Evolutionary conservation across 2,888 invertebrate species (phyloP), one percentile per base, ranked within the genome.

Genomic region (Cistogaster globosa): DNA sequence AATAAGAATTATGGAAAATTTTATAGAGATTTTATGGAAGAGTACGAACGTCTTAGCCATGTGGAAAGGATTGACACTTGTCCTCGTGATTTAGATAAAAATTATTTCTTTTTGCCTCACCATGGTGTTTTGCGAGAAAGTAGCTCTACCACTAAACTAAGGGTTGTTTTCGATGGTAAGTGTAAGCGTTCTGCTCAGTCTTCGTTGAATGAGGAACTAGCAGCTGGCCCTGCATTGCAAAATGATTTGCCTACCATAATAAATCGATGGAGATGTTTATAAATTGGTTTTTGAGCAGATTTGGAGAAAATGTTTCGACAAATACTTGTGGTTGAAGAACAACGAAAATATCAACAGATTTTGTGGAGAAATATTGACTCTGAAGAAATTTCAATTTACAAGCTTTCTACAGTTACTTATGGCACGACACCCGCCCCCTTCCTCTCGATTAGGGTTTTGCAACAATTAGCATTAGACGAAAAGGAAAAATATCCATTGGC

Each of bases 261-360:
- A 38, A 74, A 48, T 42, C 62, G 42, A n/a, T n/a, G n/a, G n/a
- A n/a, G n/a, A n/a, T n/a, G n/a, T n/a, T n/a, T n/a, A n/a, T n/a
- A n/a, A n/a, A 68, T 87, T 55, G 83, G 65, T 2, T 86, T 87
- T 63, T 18, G 78, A 8, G 63, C 84, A 48, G 86, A 87, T 68
- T 42, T 87, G 6, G 80, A 81, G 16, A 84, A 86, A 58, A 87
- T 87, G 82, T 87, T 86, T 53, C 55, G 85, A 0, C 83, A 87
- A 60, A 86, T 86, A n/a, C 22, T 14, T 5, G 67, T 83, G 0
- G 32, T 57, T n/a, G n/a, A 26, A 77, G 9, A 11, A 38, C 38
- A 38, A 1, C 38, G 8, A 51, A 69, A 67, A 8, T 80, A 83
- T 32, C 86, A 84, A 63, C 78, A 75, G 58, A 78, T 83, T 57